A percentile compares a stretch with the other conserved stretches of the same genome.
phyloP scores from a whole-genome alignment of 1,140 invertebrate genomes.

The Halictus rubicundus region DNA sequence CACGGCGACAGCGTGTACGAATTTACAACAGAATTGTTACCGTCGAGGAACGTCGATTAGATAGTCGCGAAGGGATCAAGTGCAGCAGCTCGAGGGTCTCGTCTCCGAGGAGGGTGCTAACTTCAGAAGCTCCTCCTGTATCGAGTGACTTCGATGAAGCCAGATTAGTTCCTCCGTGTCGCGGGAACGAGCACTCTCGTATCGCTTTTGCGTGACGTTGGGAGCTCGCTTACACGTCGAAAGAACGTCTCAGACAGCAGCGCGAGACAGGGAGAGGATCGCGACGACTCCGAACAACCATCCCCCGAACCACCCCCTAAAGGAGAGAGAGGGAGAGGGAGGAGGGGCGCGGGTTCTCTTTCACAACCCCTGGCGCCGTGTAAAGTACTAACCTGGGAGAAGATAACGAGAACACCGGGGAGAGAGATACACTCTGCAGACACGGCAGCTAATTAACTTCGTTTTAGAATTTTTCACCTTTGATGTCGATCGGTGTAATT shows the following conservation, averaged over 20 bases:
- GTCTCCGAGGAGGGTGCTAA: constrained; percentile 33
- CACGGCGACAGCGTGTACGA: no score
- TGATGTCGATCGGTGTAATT: background rate
- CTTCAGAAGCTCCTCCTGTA: constrained; percentile 39
- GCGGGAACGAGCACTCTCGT: constrained; percentile 15
- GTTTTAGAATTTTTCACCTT: background rate
- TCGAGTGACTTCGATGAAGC: constrained; percentile 60
- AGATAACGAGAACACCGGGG: background rate
- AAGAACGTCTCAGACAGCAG: constrained; percentile 16
- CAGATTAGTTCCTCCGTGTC: constrained; percentile 54
- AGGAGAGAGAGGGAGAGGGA: background rate
- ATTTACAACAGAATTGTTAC: no score
- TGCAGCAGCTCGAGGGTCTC: background rate
- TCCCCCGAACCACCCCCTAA: background rate
- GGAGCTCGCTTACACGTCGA: background rate
- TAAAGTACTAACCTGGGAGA: background rate
- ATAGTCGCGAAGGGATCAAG: constrained; percentile 12
- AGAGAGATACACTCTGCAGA: background rate
- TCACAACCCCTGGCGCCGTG: background rate
- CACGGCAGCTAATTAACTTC: constrained; percentile 10
- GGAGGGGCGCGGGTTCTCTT: background rate
- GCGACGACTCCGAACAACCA: background rate
- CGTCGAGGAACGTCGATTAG: background rate
- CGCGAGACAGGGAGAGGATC: no score
- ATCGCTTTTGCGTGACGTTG: constrained; percentile 43